These are phyloP conservation scores for Erynnis tages DNA, from an alignment of 2,888 invertebrate species.

Conservation along the genomic window DNA sequence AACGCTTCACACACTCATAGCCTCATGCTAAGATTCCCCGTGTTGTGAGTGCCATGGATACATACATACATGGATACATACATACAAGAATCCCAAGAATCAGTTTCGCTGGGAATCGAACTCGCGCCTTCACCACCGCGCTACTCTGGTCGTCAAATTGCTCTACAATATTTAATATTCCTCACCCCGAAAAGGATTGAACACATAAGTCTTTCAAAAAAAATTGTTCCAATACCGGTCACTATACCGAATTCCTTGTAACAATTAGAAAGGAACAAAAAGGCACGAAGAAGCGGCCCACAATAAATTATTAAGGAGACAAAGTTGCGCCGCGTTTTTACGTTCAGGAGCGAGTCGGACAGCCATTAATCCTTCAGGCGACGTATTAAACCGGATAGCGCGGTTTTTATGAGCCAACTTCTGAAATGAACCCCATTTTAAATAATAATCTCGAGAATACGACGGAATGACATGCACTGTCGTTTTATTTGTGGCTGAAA, in stretches of 20 bases:
- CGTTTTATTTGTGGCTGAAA: not conserved
- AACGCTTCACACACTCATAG: too few relatives aligned
- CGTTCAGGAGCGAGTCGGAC: constrained; percentile 7
- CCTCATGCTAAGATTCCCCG: too few relatives aligned
- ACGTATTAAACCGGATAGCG: constrained; percentile 28
- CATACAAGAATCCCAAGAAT: too few relatives aligned
- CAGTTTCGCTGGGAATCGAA: too few relatives aligned
- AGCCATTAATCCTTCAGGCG: constrained; percentile 29
- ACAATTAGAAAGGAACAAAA: constrained; percentile 30
- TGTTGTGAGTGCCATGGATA: too few relatives aligned
- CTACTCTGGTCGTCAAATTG: too few relatives aligned
- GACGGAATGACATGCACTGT: not conserved
- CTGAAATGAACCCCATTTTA: constrained; percentile 24
- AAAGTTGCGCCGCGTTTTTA: constrained; percentile 27
- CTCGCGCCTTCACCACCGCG: too few relatives aligned
- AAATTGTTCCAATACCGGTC: not conserved
- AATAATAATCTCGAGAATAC: not conserved
- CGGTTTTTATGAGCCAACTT: constrained; percentile 29
- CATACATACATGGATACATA: too few relatives aligned
- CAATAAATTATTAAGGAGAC: constrained; percentile 32
- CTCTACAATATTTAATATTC: too few relatives aligned
- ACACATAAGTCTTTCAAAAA: too few relatives aligned
- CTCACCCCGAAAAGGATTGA: too few relatives aligned
- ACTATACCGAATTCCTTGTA: constrained; percentile 14
- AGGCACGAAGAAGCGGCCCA: constrained; percentile 13